Percentiles rank a stretch among this genome's conserved stretches.
Conservation (phyloP, 2,113 vertebrate species). For the Toxostoma redivivum region DNA sequence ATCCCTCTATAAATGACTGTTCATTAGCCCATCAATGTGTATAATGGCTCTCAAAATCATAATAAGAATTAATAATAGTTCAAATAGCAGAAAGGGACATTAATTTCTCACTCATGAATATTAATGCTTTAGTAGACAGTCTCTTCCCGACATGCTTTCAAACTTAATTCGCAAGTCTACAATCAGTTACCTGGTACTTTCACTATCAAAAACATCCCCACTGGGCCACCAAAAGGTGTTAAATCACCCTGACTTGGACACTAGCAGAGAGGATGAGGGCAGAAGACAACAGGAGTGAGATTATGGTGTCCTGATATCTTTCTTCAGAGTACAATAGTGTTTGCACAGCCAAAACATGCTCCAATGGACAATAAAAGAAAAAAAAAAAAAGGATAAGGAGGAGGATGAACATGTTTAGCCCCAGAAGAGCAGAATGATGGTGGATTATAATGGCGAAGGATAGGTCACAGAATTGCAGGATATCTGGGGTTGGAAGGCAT, state of each 20-base stretch:
- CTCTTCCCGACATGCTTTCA: not conserved
- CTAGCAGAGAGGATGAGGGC: not conserved
- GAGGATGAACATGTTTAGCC: not conserved
- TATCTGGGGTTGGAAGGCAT: not conserved
- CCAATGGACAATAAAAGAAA: not conserved
- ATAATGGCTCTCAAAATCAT: slow-evolving; percentile 67
- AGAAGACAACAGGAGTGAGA: not conserved
- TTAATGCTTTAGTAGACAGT: not conserved
- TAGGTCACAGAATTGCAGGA: not conserved
- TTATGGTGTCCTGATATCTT: not conserved
- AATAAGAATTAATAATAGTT: slow-evolving; percentile 71
- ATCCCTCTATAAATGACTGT: slow-evolving; percentile 61
- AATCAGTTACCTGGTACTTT: not conserved
- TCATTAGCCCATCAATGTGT: slow-evolving; percentile 64
- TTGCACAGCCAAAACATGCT: not conserved
- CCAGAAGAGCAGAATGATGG: not conserved
- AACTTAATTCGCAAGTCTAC: not conserved
- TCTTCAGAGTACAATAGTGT: not conserved
- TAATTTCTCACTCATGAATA: slow-evolving; percentile 66
- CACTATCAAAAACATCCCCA: not conserved
- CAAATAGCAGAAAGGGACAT: slow-evolving; percentile 63
- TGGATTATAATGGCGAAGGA: not conserved
- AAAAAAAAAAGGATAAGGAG: not conserved
- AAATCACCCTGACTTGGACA: not conserved
- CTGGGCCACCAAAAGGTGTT: not conserved